phyloP scores from a whole-genome alignment of 1,140 invertebrate genomes.

The Battus philenor region DNA sequence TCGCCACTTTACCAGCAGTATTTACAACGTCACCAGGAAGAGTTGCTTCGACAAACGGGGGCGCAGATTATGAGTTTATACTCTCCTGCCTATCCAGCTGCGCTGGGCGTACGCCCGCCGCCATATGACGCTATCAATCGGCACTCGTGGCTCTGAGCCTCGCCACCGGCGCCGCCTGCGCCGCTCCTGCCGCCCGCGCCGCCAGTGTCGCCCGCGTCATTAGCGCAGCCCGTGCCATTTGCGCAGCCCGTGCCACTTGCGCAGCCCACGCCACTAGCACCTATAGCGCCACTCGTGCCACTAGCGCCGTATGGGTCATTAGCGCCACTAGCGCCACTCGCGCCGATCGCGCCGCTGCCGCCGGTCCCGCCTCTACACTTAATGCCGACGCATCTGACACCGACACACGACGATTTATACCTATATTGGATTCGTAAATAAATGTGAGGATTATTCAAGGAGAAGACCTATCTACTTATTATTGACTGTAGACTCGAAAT shows the following conservation, averaged over 20 bases:
- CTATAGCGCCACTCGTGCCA: no score
- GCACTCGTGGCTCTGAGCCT: slow-evolving; percentile 73
- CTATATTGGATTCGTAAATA: slow-evolving; percentile 24
- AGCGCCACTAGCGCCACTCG: no score
- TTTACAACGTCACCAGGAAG: slow-evolving; percentile 78
- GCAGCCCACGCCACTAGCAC: no score
- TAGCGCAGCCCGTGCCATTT: not conserved
- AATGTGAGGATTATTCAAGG: slow-evolving; percentile 47
- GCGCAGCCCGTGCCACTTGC: not conserved
- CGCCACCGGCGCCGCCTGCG: slow-evolving; percentile 16
- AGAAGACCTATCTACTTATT: slow-evolving; percentile 48
- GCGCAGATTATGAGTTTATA: slow-evolving; percentile 76
- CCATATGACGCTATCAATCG: slow-evolving; percentile 80
- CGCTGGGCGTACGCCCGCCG: slow-evolving; percentile 80
- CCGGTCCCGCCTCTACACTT: not conserved
- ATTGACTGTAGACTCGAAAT: slow-evolving; percentile 48
- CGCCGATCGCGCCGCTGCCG: not conserved
- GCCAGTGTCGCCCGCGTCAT: not conserved
- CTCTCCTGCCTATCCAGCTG: slow-evolving; percentile 78
- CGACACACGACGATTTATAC: slow-evolving; percentile 12
- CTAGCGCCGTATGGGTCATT: no score
- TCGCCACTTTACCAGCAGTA: slow-evolving; percentile 83
- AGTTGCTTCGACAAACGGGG: slow-evolving; percentile 73
- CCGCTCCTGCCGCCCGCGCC: slow-evolving; percentile 4
- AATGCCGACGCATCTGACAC: slow-evolving; percentile 9